Percentiles rank a stretch among this genome's conserved stretches.
Conservation (phyloP, 2,113 vertebrate genomes). For the Pluvialis apricaria region DNA sequence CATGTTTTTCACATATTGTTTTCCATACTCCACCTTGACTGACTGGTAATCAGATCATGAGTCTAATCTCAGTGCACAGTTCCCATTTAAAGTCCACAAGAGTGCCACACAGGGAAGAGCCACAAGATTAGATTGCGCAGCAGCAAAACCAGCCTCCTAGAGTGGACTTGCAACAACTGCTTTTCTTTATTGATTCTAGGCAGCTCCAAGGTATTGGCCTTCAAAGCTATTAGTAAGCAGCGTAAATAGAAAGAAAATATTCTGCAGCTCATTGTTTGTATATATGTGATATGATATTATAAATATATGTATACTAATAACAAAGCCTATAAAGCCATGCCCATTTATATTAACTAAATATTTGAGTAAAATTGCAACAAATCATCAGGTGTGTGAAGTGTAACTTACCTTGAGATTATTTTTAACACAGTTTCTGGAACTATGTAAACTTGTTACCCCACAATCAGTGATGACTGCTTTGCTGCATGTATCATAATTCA, state of each 20-base stretch:
- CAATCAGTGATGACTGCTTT: not conserved
- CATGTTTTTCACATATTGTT: not conserved
- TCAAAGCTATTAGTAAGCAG: not conserved
- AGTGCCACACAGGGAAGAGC: not conserved
- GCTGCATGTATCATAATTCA: not conserved
- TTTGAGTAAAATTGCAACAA: not conserved
- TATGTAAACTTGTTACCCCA: not conserved
- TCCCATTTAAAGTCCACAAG: not conserved
- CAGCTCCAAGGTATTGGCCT: not conserved
- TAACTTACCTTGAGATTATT: not conserved
- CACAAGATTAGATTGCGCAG: not conserved
- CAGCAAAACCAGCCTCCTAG: not conserved
- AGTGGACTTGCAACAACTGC: not conserved
- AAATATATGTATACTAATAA: not conserved
- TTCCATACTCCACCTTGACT: not conserved
- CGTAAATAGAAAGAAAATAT: not conserved
- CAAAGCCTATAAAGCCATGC: not conserved
- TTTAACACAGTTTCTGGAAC: not conserved
- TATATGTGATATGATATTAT: not conserved
- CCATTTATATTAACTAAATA: not conserved
- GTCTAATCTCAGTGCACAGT: not conserved
- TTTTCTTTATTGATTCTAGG: not conserved
- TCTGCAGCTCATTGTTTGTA: not conserved
- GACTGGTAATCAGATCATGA: not conserved
- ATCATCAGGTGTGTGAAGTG: not conserved